phyloP scores from a whole-genome alignment of 1,140 invertebrate genomes.

The Thaumetopoea pityocampa region DNA sequence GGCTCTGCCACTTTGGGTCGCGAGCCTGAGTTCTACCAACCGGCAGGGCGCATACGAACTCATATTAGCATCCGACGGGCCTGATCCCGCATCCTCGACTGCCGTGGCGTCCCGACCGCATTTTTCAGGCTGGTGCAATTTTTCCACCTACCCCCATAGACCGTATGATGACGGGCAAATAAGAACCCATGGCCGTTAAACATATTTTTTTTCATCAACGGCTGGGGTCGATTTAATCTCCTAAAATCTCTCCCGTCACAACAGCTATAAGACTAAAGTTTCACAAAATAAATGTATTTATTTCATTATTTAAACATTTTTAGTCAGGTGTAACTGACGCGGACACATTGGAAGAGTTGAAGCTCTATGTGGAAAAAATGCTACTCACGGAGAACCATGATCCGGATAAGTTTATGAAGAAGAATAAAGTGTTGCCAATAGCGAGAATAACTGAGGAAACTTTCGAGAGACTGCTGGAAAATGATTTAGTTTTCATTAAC shows the following conservation, averaged over 20 bases:
- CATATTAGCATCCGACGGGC: too few species aligned
- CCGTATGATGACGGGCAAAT: too few species aligned
- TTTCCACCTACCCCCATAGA: too few species aligned
- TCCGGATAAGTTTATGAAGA: constrained; percentile 64
- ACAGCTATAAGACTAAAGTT: background rate
- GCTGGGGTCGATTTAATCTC: too few species aligned
- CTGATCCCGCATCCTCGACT: too few species aligned
- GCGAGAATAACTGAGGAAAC: constrained; percentile 67
- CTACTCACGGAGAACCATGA: constrained; percentile 62
- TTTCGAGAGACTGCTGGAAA: constrained; percentile 62
- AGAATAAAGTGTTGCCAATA: constrained; percentile 58
- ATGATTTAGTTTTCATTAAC: constrained; percentile 63
- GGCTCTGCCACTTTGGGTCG: too few species aligned
- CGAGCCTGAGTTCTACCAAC: too few species aligned
- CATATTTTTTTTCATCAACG: too few species aligned
- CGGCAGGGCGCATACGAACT: too few species aligned
- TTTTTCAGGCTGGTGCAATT: too few species aligned
- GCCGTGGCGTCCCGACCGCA: too few species aligned
- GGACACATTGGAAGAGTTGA: constrained; percentile 41
- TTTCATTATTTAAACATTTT: constrained; percentile 7
- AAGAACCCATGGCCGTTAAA: too few species aligned
- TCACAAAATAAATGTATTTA: background rate
- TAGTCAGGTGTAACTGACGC: constrained; percentile 52
- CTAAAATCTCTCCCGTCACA: background rate
- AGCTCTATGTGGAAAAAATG: constrained; percentile 59